Evolutionary conservation across 2,888 invertebrate species (phyloP), one percentile per base, ranked within the genome.

Genomic region (Epirrhoe alternata): DNA sequence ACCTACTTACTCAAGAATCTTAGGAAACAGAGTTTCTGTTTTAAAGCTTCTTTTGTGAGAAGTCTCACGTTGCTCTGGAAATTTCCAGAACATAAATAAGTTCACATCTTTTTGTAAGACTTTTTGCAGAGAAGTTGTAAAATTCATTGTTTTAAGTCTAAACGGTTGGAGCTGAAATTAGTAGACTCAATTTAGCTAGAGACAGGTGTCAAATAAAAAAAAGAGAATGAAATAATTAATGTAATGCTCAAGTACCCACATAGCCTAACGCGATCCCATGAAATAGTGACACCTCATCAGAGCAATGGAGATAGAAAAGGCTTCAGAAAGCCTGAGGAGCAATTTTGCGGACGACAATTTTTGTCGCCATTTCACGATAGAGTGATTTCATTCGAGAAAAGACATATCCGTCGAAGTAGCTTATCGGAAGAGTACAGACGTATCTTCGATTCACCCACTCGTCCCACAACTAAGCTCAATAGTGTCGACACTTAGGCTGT

Each of bases 341-440:
- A 84, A 88, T 87, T 88, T 86, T 74, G 81, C 77, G 80, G 81
- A 77, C 77, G 81, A 78, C 85, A 86, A 86, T 86, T 87, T 86
- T 86, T 84, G 86, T 82, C 85, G 79, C 82, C 79, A 86, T 88
- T 87, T 85, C 82, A 84, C 83, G 86, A 81, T 77, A 79, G 82
- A 87, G 80, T 86, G 85, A 86, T 86, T 87, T 86, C 80, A 80
- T 85, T 81, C 76, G 75, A 76, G 76, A 79, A 82, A 82, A 83
- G 83, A 85, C 79, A 79, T 85, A 79, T 78, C 81, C 79, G 75
- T 76, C 79, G 80, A 80, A 84, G 77, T 81, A 80, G 82, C 82
- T 86, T 87, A 87, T 87, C 86, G 77, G 77, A 72, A 74, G 75
- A 77, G 61, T 76, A 65, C 82, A 80, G 79, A 74, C 80, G 73